These are phyloP conservation scores for Acronicta leporina DNA, from an alignment of 2,888 invertebrate species.

Conservation along the genomic window DNA sequence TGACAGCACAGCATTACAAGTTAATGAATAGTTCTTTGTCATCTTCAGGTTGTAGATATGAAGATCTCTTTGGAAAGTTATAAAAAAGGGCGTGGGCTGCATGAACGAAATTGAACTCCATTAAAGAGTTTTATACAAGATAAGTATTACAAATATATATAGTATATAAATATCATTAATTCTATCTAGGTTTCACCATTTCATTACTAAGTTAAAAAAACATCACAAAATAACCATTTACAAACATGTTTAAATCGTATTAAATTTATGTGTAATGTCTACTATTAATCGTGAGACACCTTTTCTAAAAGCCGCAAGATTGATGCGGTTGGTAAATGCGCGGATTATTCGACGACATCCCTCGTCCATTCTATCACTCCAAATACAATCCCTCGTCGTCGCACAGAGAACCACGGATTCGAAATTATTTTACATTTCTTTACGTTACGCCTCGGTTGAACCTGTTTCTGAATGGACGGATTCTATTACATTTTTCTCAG, in stretches of 20 bases:
- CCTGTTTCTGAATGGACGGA: constrained; percentile 37
- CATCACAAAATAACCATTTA: constrained; percentile 3
- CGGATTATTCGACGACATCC: constrained; percentile 58
- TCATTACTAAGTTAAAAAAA: background rate
- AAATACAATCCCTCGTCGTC: constrained; percentile 24
- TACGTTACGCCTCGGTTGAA: constrained; percentile 35
- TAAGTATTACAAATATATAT: background rate
- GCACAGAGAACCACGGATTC: constrained; percentile 36
- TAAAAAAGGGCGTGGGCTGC: constrained; percentile 9
- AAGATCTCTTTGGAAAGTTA: constrained; percentile 18
- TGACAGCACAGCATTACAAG: constrained; percentile 23
- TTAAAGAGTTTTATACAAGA: background rate
- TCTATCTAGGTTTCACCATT: no score
- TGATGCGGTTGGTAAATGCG: constrained; percentile 52
- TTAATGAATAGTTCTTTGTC: constrained; percentile 41
- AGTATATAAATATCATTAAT: no score
- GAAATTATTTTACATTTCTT: constrained; percentile 50
- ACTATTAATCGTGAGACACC: constrained; percentile 52
- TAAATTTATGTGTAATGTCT: constrained; percentile 26
- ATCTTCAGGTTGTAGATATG: constrained; percentile 32
- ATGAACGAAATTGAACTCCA: background rate
- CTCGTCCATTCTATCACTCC: constrained; percentile 55
- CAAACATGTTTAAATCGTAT: constrained; percentile 18
- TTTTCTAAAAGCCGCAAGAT: constrained; percentile 60
- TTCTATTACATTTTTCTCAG: constrained; percentile 38